These are phyloP conservation scores for Branchellion lobata DNA, from an alignment of 2,888 invertebrate genomes.

Conservation along the genomic window DNA sequence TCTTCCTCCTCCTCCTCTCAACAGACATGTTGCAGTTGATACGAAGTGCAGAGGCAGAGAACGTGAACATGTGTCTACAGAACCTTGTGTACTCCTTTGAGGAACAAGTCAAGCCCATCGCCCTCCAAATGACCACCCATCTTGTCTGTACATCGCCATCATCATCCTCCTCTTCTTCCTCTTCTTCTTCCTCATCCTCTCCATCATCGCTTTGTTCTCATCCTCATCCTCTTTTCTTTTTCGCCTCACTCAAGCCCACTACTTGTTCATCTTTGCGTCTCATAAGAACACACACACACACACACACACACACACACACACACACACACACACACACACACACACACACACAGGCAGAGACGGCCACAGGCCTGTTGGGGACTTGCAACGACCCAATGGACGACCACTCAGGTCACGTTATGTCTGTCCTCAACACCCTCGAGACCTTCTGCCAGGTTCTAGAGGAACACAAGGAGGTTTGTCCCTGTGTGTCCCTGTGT, in stretches of 20 bases:
- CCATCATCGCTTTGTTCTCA: too few species aligned
- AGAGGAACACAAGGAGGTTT: slow-evolving; percentile 68
- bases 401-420: slow-evolving; percentile 93
- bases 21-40: slow-evolving; percentile 70
- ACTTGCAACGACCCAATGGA: slow-evolving; percentile 72
- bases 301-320: slow-evolving; percentile 15
- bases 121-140: slow-evolving; percentile 90
- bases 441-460: slow-evolving; percentile 90
- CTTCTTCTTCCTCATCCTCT: too few species aligned
- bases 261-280: too few species aligned
- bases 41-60: slow-evolving; percentile 94
- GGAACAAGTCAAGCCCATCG: slow-evolving; percentile 84
- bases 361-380: slow-evolving; percentile 61
- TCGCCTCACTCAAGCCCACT: background rate
- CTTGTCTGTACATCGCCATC: slow-evolving; percentile 64
- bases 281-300: slow-evolving; percentile 2
- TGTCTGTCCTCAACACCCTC: slow-evolving; percentile 92
- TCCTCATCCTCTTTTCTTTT: too few species aligned
- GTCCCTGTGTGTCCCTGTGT: background rate
- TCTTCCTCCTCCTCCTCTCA: too few species aligned
- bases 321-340: slow-evolving; percentile 13
- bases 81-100: slow-evolving; percentile 80
- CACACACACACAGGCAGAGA: slow-evolving; percentile 56
- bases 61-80: slow-evolving; percentile 91
- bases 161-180: background rate